phyloP scores from a whole-genome alignment of 2,797 vertebrate species.

The Schizothorax lantsangensis region DNA sequence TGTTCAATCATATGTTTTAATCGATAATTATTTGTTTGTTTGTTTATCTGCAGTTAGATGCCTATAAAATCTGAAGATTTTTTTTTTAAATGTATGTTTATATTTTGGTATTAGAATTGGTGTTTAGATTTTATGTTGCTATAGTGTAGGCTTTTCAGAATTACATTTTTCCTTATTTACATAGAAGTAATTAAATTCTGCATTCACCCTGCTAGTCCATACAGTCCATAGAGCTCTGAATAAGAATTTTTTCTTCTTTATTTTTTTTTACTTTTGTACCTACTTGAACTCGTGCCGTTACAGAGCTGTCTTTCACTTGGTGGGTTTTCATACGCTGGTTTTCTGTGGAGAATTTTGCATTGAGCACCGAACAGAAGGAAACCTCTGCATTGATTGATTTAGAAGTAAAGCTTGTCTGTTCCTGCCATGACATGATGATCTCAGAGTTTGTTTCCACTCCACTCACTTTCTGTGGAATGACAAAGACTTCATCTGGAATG shows the following conservation, averaged over 20 bases:
- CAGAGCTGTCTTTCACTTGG: constrained; percentile 82
- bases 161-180: neutral
- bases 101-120: too few relatives aligned
- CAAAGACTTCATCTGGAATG: constrained; percentile 88
- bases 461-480: constrained; percentile 86
- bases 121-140: neutral
- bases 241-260: too few relatives aligned
- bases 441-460: constrained; percentile 88
- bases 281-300: constrained; percentile 84
- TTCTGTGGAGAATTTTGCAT: constrained; percentile 85
- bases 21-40: too few relatives aligned
- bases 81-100: too few relatives aligned
- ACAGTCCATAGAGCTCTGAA: neutral
- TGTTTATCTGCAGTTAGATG: too few relatives aligned
- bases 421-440: constrained; percentile 86
- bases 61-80: too few relatives aligned
- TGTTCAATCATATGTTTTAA: too few relatives aligned
- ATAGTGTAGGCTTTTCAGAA: neutral
- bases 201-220: neutral
- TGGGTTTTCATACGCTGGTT: constrained; percentile 85
- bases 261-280: constrained; percentile 16
- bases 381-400: constrained; percentile 82
- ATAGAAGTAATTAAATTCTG: too few relatives aligned
- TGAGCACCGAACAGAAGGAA: constrained; percentile 77
- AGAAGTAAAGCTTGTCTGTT: constrained; percentile 83